These are phyloP conservation scores for Coleophora flavipennella DNA, from an alignment of 2,888 invertebrate genomes.

Conservation along the genomic window DNA sequence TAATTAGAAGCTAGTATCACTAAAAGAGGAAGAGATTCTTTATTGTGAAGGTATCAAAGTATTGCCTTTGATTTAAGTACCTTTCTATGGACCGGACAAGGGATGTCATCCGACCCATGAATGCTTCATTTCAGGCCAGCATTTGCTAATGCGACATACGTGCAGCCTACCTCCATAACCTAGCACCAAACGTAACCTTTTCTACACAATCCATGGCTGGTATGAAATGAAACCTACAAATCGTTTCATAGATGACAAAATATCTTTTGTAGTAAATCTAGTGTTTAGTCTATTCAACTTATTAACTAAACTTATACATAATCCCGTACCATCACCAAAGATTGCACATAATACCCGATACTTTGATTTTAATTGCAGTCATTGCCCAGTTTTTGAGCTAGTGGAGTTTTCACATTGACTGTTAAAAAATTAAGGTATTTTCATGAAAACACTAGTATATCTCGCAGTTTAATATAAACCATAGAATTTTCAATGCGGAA, in stretches of 20 bases:
- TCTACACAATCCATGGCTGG: constrained; percentile 37
- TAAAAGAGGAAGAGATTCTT: constrained; percentile 67
- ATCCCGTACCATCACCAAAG: constrained; percentile 79
- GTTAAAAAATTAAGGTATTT: constrained; percentile 68
- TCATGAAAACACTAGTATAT: constrained; percentile 40
- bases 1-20: constrained; percentile 72
- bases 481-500: constrained; percentile 28
- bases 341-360: constrained; percentile 91
- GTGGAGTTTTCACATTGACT: constrained; percentile 49
- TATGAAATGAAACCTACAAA: constrained; percentile 62
- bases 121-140: constrained; percentile 66
- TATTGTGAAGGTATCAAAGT: constrained; percentile 46
- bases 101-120: constrained; percentile 63
- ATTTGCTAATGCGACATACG: constrained; percentile 13
- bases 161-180: constrained; percentile 9
- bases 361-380: constrained; percentile 74
- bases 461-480: constrained; percentile 36
- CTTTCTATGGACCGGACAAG: constrained; percentile 59
- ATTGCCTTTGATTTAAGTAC: constrained; percentile 27
- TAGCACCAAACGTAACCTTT: constrained; percentile 51
- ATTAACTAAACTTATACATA: constrained; percentile 46
- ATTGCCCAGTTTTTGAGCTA: constrained; percentile 46
- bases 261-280: constrained; percentile 37
- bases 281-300: constrained; percentile 31
- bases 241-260: constrained; percentile 27